phyloP scores from a whole-genome alignment of 2,113 vertebrate genomes.

The Pollimyrus isidori region DNA sequence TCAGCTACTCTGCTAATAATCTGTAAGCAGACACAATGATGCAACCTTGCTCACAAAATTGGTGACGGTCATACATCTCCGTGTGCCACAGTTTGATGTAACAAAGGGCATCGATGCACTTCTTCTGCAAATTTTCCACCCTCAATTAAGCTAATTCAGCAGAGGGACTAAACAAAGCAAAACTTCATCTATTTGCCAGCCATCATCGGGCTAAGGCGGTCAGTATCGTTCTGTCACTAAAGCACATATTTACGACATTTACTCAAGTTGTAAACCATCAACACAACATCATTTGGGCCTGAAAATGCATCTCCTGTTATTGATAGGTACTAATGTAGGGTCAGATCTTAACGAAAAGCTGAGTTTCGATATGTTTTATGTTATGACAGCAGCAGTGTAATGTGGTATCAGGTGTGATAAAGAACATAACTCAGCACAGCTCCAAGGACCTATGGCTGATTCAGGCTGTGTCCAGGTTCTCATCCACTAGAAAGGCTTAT shows the following conservation, averaged over 20 bases:
- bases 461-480: not conserved
- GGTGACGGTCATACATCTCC: not conserved
- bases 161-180: not conserved
- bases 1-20: conserved; percentile 17
- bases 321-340: not conserved
- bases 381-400: not conserved
- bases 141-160: not conserved
- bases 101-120: not conserved
- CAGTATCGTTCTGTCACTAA: not conserved
- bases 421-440: not conserved
- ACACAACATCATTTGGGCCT: not conserved
- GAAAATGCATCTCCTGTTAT: not conserved
- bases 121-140: not conserved
- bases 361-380: not conserved
- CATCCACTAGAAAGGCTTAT: not conserved
- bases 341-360: not conserved
- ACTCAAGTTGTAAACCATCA: not conserved
- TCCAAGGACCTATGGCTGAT: not conserved
- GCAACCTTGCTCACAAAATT: conserved; percentile 14
- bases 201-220: not conserved
- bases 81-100: not conserved
- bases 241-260: not conserved
- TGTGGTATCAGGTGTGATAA: not conserved
- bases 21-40: conserved; percentile 24
- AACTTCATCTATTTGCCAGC: not conserved